Base-by-base conservation (phyloP, 2,888 invertebrate genomes). In the Furcula furcula region DNA sequence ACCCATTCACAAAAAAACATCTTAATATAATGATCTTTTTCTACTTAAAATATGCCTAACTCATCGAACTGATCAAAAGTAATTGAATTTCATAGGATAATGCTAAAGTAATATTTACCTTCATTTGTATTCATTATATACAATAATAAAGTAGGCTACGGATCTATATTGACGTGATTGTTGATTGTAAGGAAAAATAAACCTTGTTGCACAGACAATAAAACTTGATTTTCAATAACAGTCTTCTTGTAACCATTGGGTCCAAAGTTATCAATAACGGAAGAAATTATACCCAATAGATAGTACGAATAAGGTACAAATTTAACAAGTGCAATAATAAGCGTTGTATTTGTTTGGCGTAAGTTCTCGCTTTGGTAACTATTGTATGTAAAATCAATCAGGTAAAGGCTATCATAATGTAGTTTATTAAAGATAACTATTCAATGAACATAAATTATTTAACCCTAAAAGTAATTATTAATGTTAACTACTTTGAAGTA, bases 41-140 rank as follows among this genome's bases (percentile, higher is more conserved):
- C 31, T 46, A 15, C 32, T 18, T 11, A 30, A 41, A 40, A 38
- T 30, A 20, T 38, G 40, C 30, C 29, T 35, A 32, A 40, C 7
- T 26, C 30, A 46, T 32, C 31, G 30, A 37, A 32, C 39, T 52
- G 41, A 52, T 52, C 53, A 59, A 62, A 62, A 67, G 66, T 63
- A 64, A 64, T 59, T 58, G 56, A 65, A 65, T 65, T 56, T 60
- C 36, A 44, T 57, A 55, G 43, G 55, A 66, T 58, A 67, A 67
- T 61, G 60, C 63, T 58, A 58, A 59, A 61, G 64, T 63, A 65
- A 69, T 66, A 58, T 72, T 67, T 68, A 61, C 67, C 65, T 71
- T 74, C 69, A 73, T 76, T 73, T 71, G 72, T 72, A 75, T 76
- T 76, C 74, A 74, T 76, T 71, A 73, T 60, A 65, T 60, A 69